Evolutionary conservation across 2,797 vertebrate species (phyloP).

Genomic region (Poliocrania exsul): DNA sequence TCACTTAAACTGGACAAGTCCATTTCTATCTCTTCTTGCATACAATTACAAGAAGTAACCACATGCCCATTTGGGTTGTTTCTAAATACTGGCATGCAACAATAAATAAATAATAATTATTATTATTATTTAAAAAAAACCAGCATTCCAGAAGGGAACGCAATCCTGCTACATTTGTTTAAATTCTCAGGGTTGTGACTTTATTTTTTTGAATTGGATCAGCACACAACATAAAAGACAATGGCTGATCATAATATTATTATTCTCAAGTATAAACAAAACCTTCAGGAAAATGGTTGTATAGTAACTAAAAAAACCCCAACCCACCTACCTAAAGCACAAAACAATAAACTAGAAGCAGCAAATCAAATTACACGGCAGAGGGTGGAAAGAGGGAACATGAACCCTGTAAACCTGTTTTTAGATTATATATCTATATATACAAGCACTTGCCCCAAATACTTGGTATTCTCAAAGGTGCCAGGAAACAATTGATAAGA

Average conservation of each 20-base stretch:
- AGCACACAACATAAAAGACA: not conserved
- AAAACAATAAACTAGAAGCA: not conserved
- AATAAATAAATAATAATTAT: not conserved
- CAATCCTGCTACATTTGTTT: not conserved
- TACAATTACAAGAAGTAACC: not conserved
- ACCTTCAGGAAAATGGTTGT: not conserved
- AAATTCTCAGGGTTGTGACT: not conserved
- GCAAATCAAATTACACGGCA: not conserved
- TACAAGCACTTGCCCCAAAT: not conserved
- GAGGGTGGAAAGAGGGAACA: not conserved
- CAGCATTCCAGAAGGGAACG: not conserved
- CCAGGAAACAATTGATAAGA: not conserved
- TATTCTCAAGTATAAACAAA: not conserved
- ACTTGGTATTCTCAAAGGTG: not conserved
- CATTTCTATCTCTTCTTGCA: not conserved
- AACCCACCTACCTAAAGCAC: not conserved
- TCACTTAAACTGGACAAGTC: not conserved
- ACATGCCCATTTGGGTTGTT: not conserved
- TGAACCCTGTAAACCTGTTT: not conserved
- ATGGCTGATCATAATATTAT: not conserved
- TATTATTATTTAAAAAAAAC: not conserved
- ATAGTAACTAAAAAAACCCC: not conserved
- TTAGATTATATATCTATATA: not conserved
- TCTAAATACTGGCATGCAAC: not conserved
- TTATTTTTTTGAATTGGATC: not conserved